A percentile compares a stretch with the other conserved stretches of the same genome.
phyloP scores from a whole-genome alignment of 1,140 invertebrate species.

The Brachionus koreanus region DNA sequence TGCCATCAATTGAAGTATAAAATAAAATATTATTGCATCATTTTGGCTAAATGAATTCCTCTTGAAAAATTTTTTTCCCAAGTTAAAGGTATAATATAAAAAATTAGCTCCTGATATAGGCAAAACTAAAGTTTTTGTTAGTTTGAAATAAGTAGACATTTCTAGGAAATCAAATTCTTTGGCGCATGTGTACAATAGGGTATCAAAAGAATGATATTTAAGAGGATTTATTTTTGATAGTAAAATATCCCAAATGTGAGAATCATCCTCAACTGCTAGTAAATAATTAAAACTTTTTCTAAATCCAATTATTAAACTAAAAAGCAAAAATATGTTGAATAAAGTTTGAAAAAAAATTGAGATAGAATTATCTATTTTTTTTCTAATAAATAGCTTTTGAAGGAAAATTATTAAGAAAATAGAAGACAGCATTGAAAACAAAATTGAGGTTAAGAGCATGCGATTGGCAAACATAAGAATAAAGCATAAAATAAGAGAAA shows the following conservation, averaged over 20 bases:
- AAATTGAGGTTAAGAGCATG: slow-evolving; percentile 69
- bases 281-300: slow-evolving; percentile 46
- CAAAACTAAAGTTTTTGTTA: slow-evolving; percentile 17
- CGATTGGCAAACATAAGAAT: slow-evolving; percentile 64
- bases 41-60: not conserved
- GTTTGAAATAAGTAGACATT: slow-evolving; percentile 51
- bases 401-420: slow-evolving; percentile 53
- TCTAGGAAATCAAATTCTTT: slow-evolving; percentile 76
- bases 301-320: not conserved
- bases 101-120: slow-evolving; percentile 46
- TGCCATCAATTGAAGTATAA: slow-evolving; percentile 66
- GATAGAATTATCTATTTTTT: not conserved
- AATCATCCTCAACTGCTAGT: slow-evolving; percentile 53
- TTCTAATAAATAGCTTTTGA: not conserved
- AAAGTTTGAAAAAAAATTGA: not conserved
- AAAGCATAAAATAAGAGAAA: slow-evolving; percentile 56
- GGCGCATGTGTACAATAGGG: slow-evolving; percentile 76
- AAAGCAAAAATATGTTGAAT: slow-evolving; percentile 16
- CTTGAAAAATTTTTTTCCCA: slow-evolving; percentile 47
- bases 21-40: slow-evolving; percentile 62
- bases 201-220: slow-evolving; percentile 61
- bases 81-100: slow-evolving; percentile 47
- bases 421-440: slow-evolving; percentile 56
- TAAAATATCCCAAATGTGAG: slow-evolving; percentile 73
- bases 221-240: slow-evolving; percentile 67